These are phyloP conservation scores for Subanguina moxae DNA, from an alignment of 1,140 invertebrate species.

Conservation along the genomic window DNA sequence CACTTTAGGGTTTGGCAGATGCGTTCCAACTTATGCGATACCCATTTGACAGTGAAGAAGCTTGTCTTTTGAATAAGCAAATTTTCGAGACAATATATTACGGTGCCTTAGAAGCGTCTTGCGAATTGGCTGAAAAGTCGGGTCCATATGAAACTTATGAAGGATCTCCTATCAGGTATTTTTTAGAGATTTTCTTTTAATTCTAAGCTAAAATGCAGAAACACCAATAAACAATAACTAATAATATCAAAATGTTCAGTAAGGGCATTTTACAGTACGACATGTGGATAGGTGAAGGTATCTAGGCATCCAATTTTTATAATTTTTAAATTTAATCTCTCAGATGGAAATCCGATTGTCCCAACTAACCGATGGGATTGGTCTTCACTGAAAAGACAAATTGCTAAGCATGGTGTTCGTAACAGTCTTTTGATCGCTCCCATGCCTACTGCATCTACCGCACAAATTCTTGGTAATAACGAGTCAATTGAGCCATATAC, in stretches of 20 bases:
- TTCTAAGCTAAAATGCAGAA: no score
- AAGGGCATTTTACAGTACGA: constrained; percentile 95
- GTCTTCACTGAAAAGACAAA: constrained; percentile 76
- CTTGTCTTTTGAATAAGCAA: constrained; percentile 81
- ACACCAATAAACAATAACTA: no score
- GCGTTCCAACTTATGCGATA: constrained; percentile 88
- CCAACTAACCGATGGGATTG: constrained; percentile 86
- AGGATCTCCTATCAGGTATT: constrained; percentile 59
- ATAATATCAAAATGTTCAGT: constrained; percentile 62
- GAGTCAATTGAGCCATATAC: constrained; percentile 98
- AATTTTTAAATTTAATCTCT: neutral
- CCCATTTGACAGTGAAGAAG: constrained; percentile 77
- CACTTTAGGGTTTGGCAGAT: constrained; percentile 78
- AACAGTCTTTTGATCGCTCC: constrained; percentile 92
- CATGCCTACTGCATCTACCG: constrained; percentile 98
- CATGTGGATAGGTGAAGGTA: constrained; percentile 73
- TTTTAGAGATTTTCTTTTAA: neutral
- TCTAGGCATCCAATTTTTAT: neutral
- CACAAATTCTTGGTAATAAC: constrained; percentile 97
- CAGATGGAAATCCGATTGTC: constrained; percentile 65
- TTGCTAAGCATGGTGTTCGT: constrained; percentile 81
- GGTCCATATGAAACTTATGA: constrained; percentile 85
- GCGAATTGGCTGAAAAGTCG: constrained; percentile 80
- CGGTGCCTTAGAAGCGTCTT: constrained; percentile 90
- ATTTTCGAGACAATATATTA: constrained; percentile 99